A percentile compares a stretch with the other conserved stretches of the same genome.
Evolutionary conservation across 2,888 invertebrate species (phyloP).

Genomic region (Andrena bucephala): DNA sequence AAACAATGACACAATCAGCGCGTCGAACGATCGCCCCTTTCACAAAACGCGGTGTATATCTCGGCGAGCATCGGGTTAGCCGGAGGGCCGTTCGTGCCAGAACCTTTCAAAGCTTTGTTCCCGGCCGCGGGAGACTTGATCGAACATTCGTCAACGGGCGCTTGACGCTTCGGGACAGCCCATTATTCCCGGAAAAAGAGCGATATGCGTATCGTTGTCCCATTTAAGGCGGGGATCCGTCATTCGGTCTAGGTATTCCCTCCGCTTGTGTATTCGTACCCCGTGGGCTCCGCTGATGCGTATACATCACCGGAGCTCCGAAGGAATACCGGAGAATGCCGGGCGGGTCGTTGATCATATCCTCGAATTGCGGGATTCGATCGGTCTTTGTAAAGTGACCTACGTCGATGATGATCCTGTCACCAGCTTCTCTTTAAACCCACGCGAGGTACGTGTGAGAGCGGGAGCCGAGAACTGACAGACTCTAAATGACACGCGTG

Average conservation of each 20-base stretch:
- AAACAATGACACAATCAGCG: conserved; percentile 59
- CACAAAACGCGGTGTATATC: conserved; percentile 39
- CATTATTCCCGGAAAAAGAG: conserved; percentile 48
- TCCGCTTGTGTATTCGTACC: background rate
- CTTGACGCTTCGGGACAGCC: conserved; percentile 42
- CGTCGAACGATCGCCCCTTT: conserved; percentile 16
- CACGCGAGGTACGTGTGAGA: background rate
- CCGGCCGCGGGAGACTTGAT: conserved; percentile 37
- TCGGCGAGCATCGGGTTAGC: conserved; percentile 47
- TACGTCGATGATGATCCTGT: conserved; percentile 62
- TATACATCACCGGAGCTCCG: conserved; percentile 5
- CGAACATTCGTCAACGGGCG: conserved; percentile 52
- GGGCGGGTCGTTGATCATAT: conserved; percentile 66
- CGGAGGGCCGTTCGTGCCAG: conserved; percentile 43
- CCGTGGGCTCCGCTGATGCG: background rate
- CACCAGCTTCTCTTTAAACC: conserved; percentile 33
- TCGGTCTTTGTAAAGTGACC: conserved; percentile 66
- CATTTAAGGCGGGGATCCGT: conserved; percentile 32
- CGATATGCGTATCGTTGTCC: conserved; percentile 48
- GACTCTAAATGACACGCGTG: too few species aligned
- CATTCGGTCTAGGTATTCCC: background rate
- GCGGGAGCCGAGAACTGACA: too few species aligned
- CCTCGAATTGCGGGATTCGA: conserved; percentile 50
- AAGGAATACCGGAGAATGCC: conserved; percentile 32
- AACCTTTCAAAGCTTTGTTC: conserved; percentile 53